Evolutionary conservation across 2,888 invertebrate genomes (phyloP).

Genomic region (Eupithecia exiguata): DNA sequence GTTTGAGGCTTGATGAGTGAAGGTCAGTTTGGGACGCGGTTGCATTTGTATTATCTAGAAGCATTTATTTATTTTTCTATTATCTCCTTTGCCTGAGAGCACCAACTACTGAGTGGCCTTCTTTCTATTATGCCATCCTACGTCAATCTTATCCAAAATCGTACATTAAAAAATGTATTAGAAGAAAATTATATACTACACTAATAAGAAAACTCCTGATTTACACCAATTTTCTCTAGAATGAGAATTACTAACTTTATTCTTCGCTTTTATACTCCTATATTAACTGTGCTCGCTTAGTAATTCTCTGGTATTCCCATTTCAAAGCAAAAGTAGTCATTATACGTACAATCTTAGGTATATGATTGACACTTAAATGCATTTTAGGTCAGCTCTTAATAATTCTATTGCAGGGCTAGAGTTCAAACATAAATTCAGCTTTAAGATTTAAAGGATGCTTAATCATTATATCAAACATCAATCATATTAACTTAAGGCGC

Average conservation of each 20-base stretch:
- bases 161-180: too few species aligned
- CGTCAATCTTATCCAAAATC: too few species aligned
- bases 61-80: neutral
- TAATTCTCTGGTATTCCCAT: neutral
- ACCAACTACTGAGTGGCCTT: neutral
- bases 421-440: slow-evolving; percentile 5
- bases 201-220: too few species aligned
- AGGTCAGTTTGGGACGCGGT: neutral
- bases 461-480: slow-evolving; percentile 6
- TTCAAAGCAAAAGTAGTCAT: neutral
- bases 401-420: slow-evolving; percentile 13
- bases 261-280: neutral
- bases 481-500: neutral
- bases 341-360: neutral
- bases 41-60: neutral
- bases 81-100: neutral
- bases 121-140: neutral
- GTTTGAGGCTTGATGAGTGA: too few species aligned
- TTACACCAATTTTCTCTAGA: neutral
- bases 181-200: too few species aligned
- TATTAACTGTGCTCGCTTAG: neutral
- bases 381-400: slow-evolving; percentile 2
- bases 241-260: neutral
- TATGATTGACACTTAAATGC: slow-evolving; percentile 5
- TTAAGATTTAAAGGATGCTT: slow-evolving; percentile 9